phyloP scores from a whole-genome alignment of 1,140 invertebrate species.

The Zeugodacus cucurbitae region DNA sequence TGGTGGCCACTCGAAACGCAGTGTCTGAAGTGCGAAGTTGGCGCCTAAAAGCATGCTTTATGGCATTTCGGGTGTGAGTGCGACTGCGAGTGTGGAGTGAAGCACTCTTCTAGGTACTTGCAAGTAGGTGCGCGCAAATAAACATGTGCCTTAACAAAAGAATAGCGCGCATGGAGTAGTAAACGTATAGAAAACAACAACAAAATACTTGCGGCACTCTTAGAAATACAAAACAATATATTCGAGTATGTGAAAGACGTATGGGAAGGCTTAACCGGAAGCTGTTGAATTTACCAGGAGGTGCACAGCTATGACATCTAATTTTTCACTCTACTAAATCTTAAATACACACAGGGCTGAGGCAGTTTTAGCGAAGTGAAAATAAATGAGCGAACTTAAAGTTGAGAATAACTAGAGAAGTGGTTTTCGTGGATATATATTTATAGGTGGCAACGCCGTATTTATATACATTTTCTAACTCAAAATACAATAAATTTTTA shows the following conservation, averaged over 20 bases:
- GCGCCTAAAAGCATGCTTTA: slow-evolving; percentile 8
- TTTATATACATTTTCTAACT: no score
- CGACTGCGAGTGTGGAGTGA: not conserved
- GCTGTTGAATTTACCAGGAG: slow-evolving; percentile 27
- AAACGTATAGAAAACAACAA: not conserved
- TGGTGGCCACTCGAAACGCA: slow-evolving; percentile 13
- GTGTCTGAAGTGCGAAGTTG: not conserved
- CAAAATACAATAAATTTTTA: no score
- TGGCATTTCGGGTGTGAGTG: not conserved
- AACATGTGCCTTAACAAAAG: slow-evolving; percentile 10
- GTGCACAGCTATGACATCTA: slow-evolving; percentile 31
- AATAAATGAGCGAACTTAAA: not conserved
- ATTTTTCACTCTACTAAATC: slow-evolving; percentile 35
- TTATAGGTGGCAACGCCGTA: no score
- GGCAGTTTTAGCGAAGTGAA: not conserved
- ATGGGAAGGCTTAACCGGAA: slow-evolving; percentile 21
- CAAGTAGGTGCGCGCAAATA: slow-evolving; percentile 23
- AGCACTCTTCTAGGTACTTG: slow-evolving; percentile 20
- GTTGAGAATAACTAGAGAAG: not conserved
- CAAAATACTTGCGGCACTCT: not conserved
- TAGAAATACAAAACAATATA: not conserved
- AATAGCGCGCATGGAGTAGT: not conserved
- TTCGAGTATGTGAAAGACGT: not conserved
- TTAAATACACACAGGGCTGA: not conserved
- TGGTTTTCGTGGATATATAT: no score